phyloP scores from a whole-genome alignment of 2,113 vertebrate genomes.

The Hippocampus mohnikei region DNA sequence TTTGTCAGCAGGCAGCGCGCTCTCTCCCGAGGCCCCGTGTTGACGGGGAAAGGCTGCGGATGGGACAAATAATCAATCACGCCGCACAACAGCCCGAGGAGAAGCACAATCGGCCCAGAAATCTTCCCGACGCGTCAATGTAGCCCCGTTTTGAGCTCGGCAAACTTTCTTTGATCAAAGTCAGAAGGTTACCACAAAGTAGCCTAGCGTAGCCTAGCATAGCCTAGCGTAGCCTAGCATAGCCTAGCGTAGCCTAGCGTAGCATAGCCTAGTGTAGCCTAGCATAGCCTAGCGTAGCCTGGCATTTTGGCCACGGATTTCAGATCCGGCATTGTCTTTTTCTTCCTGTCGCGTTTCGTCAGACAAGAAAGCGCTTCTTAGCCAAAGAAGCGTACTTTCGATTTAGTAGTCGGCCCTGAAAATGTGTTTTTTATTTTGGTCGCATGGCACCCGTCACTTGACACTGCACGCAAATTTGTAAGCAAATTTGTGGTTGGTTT shows the following conservation, averaged over 20 bases:
- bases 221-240: no score
- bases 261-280: not conserved
- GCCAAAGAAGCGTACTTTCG: no score
- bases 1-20: not conserved
- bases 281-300: no score
- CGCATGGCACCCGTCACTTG: no score
- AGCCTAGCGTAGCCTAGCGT: no score
- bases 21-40: not conserved
- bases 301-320: not conserved
- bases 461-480: no score
- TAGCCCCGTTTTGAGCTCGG: not conserved
- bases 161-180: not conserved
- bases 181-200: not conserved
- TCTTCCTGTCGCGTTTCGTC: no score
- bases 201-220: not conserved
- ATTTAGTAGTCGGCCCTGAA: no score
- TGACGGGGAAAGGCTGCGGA: not conserved
- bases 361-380: not conserved
- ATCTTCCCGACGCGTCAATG: not conserved
- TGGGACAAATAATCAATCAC: conserved; percentile 1
- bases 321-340: not conserved
- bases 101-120: not conserved
- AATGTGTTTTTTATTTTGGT: no score
- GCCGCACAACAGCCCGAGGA: not conserved
- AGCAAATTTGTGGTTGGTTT: no score